Percentiles rank a stretch among this genome's conserved stretches.
Conservation (phyloP, 1,140 invertebrate genomes). For the Cydia fagiglandana region DNA sequence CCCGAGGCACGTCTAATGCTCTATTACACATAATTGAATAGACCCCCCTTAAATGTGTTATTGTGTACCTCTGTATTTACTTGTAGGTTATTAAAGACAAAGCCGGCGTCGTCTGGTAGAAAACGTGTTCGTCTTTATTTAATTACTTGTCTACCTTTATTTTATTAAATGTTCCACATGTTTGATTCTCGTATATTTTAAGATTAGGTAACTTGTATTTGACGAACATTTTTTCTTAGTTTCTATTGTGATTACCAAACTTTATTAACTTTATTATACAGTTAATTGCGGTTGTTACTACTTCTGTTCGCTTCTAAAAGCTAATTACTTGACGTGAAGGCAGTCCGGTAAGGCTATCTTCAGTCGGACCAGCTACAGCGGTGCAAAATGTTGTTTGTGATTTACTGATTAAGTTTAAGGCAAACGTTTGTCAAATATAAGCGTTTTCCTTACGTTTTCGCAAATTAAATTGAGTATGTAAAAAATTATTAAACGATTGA, state of each 20-base stretch:
- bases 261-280: neutral
- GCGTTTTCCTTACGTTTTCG: too few relatives aligned
- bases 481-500: too few relatives aligned
- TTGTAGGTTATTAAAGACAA: neutral
- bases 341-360: neutral
- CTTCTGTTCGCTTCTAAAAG: neutral
- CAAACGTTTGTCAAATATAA: too few relatives aligned
- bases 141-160: neutral
- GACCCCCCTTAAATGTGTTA: slow-evolving; percentile 29
- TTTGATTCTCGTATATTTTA: neutral
- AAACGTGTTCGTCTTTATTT: neutral
- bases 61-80: slow-evolving; percentile 19
- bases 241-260: neutral
- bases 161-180: neutral
- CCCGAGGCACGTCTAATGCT: slow-evolving; percentile 24
- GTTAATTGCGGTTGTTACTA: neutral
- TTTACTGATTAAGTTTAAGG: neutral
- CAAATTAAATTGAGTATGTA: too few relatives aligned
- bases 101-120: neutral
- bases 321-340: neutral
- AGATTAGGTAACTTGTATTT: neutral
- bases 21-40: slow-evolving; percentile 32
- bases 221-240: neutral
- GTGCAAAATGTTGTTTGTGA: neutral
- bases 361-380: neutral